Conservation (phyloP, 2,888 invertebrate genomes). For the Hylaea fasciaria region DNA sequence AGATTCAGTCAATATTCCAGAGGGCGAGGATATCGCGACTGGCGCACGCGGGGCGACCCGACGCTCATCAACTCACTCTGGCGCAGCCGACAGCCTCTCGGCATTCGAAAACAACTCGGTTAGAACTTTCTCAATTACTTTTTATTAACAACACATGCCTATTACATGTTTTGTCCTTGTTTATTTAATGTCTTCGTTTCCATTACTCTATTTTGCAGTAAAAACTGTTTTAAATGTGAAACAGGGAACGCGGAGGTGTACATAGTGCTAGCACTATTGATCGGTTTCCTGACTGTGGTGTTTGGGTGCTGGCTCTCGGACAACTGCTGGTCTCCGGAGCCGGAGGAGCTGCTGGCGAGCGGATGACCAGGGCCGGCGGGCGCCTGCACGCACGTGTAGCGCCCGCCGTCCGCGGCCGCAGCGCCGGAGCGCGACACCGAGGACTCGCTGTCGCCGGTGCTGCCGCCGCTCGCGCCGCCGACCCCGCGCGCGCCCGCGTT, state of each 20-base stretch:
- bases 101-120: constrained; percentile 88
- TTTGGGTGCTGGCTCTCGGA: constrained; percentile 91
- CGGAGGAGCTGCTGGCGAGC: constrained; percentile 87
- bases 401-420: constrained; percentile 77
- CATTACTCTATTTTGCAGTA: not conserved
- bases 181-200: constrained; percentile 14
- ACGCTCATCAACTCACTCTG: constrained; percentile 89
- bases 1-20: constrained; percentile 86
- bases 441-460: constrained; percentile 73
- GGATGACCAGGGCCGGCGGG: constrained; percentile 89
- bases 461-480: constrained; percentile 60
- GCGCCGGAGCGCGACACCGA: constrained; percentile 68
- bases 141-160: not conserved
- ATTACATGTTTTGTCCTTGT: not conserved
- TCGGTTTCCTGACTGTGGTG: constrained; percentile 89
- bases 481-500: constrained; percentile 64
- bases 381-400: constrained; percentile 85
- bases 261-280: constrained; percentile 89
- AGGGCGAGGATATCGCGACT: constrained; percentile 88
- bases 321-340: constrained; percentile 92
- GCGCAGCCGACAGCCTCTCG: constrained; percentile 90
- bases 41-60: constrained; percentile 89
- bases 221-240: constrained; percentile 6
- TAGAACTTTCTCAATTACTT: constrained; percentile 43
- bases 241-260: constrained; percentile 90